Base-by-base conservation (phyloP, 2,888 invertebrate genomes). In the Hypselothyrea guttata region DNA sequence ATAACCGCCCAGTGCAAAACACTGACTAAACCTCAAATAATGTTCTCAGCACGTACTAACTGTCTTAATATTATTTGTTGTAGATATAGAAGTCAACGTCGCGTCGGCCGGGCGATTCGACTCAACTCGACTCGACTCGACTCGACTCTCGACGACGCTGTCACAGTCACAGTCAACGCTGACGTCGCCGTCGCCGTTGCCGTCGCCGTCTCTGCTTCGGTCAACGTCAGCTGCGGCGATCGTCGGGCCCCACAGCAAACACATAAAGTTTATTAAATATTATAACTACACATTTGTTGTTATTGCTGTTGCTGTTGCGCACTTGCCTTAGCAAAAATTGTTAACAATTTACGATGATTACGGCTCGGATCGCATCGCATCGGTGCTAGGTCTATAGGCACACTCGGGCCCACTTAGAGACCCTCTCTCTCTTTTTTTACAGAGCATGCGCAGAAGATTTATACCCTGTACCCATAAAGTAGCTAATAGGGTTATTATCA, bases 41-140 rank as follows among this genome's bases (percentile, higher is more conserved):
- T 86, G 78, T 88, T 88, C 88, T 88, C 86, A 78, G 77, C 86
- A 78, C 84, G 76, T 81, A 88, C 88, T 88, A 87, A 88, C 86
- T 79, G 86, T 84, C 86, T 86, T 87, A 84, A 81, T 86, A 86
- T 81, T 87, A 78, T 79, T 86, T 84, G 83, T 86, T 79, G 87
- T 86, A 85, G 85, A 82, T 82, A 82, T 85, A 85, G 84, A 77
- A 84, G 84, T 81, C 75, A 86, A 58, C 77, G 62, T 58, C 73
- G 61, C 51, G 46, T 53, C 56, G 52, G 3, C 22, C 22, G 22
- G 22, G 37, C 37, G 37, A 37, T 16, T 18, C 37, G 37, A 35
- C 35, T 22, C 22, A 35, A 15, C 35, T 4, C 22, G 22, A 22
- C 22, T 1, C 71, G 67, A 54, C 51, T 64, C 71, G 7, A 12